A percentile compares a stretch with the other conserved stretches of the same genome.
These are phyloP conservation scores for Bombus fervidus DNA, from an alignment of 1,140 invertebrate genomes.

Conservation along the genomic window DNA sequence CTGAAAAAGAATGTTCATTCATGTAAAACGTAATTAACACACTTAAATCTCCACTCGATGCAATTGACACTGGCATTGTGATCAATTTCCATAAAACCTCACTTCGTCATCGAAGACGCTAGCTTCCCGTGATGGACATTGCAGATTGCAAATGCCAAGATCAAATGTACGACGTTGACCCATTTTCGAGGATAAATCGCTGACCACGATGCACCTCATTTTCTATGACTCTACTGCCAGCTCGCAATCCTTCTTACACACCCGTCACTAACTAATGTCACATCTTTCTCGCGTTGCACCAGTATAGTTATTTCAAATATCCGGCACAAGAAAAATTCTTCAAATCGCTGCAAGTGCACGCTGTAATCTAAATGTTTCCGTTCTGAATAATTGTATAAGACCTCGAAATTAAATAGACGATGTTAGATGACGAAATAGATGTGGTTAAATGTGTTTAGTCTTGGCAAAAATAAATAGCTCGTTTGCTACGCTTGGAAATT, in stretches of 20 bases:
- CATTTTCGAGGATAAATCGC: constrained; percentile 48
- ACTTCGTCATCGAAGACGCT: neutral
- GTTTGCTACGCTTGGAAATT: too few species aligned
- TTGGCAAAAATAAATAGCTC: too few species aligned
- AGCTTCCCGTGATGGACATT: constrained; percentile 28
- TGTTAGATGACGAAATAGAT: too few species aligned
- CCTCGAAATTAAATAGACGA: too few species aligned
- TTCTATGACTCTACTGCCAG: neutral
- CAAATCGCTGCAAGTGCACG: neutral
- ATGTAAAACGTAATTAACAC: too few species aligned
- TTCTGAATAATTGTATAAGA: neutral
- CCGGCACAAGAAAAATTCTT: neutral
- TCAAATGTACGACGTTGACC: constrained; percentile 48
- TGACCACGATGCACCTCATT: constrained; percentile 29
- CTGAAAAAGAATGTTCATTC: neutral
- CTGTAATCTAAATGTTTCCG: constrained; percentile 15
- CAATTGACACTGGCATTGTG: constrained; percentile 30
- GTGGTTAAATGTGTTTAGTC: too few species aligned
- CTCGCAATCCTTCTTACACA: neutral
- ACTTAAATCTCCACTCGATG: neutral
- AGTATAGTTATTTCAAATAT: constrained; percentile 8
- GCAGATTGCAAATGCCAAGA: constrained; percentile 53
- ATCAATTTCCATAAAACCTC: constrained; percentile 22
- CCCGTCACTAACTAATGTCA: constrained; percentile 12
- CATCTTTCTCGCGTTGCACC: constrained; percentile 27